Evolutionary conservation across 2,888 invertebrate genomes (phyloP), one percentile per base, ranked within the genome.

Genomic region (Diogma glabrata): DNA sequence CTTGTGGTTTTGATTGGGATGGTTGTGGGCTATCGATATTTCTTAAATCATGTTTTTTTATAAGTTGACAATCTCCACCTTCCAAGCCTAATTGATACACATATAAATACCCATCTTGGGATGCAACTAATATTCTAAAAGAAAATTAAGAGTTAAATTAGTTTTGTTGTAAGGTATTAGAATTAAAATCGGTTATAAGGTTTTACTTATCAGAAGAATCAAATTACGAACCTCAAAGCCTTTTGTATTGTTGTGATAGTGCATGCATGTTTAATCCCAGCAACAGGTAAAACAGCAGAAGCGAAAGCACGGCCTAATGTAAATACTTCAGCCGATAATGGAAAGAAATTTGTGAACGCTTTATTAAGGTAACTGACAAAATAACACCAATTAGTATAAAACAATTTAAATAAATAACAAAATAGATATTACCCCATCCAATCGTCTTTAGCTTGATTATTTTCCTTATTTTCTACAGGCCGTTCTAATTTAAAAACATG

Each of bases 291-390:
- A 63, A 91, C 87, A 55, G 94, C 93, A 53, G 90, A 86, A 50
- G 96, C 92, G 73, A 93, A 94, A 59, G 95, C 93, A 60, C 97
- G 81, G 54, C 91, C 95, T 74, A 96, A 96, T 68, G 87, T 87
- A 69, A 97, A 88, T 65, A 96, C 91, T 71, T 94, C 95, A 17
- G 92, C 87, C 28, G 53, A 52, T 24, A 53, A 48, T 45, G 76
- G 70, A 89, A 93, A 64, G 81, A 88, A 58, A 84, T 87, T 84
- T 58, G 82, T 79, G 57, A 90, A 83, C 19, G 91, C 88, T 69
- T 83, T 82, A 61, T 85, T 81, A 63, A 96, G 76, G 60, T 61
- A 69, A 63, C 68, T 69, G 63, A 65, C n/a, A n/a, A n/a, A n/a
- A n/a, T n/a, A n/a, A n/a, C n/a, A 66, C 62, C 61, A 64, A 63